Base-by-base conservation (phyloP, 2,888 invertebrate genomes). In the Siphlonurus alternatus region DNA sequence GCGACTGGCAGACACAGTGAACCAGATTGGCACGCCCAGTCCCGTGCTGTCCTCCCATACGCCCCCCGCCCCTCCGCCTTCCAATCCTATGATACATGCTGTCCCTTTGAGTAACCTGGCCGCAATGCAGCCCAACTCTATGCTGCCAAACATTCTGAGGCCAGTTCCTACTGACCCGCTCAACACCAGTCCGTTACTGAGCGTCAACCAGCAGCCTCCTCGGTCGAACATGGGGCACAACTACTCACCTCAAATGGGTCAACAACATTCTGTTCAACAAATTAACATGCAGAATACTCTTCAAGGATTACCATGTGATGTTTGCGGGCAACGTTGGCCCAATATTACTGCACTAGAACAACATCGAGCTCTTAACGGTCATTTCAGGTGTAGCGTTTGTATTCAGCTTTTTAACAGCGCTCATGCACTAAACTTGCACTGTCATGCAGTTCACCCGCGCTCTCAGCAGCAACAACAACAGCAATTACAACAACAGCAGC, bases 401-500 rank as follows among this genome's bases (percentile, higher is more conserved):
- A 7, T 56, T 3, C n/a, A 56, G n/a, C 5, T 10, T 10, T 56
- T 56, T 20, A 5, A 56, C 15, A 10, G 7, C n/a, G 20, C 19
- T n/a, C 19, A 20, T 7, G n/a, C n/a, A 22, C 20, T 56, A n/a
- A 56, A 56, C n/a, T 23, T 24, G 20, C 62, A 62, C 53, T 22
- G 19, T 53, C 51, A 62, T n/a, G 24, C 23, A n/a, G 24, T 53
- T 22, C 53, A 53, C 62, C 51, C 22, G 53, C 60, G 53, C 20
- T 59, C n/a, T 38, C 65, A 65, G 53, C 63, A 63, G n/a, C 56
- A 22, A 19, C 53, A 56, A 5, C 63, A 62, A 15, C 65, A 63
- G 51, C 54, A 65, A 23, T 62, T 56, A 19, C 65, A 62, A 15
- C 61, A 38, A 19, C 56, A 65, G 25, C 61, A 61, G 23, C 54